phyloP scores from a whole-genome alignment of 1,140 invertebrate species.

The Caerostris extrusa region DNA sequence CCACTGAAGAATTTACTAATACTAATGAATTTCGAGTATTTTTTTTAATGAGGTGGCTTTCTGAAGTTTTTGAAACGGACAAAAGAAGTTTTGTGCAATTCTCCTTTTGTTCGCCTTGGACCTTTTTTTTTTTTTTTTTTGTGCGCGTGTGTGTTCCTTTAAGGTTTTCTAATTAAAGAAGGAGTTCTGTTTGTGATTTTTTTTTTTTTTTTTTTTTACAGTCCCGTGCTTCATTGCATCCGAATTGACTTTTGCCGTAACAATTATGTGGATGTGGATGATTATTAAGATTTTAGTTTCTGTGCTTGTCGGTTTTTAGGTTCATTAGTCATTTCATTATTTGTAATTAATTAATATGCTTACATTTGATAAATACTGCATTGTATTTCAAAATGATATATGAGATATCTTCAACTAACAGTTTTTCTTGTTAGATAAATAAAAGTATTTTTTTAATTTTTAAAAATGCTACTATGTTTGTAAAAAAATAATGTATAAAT shows the following conservation, averaged over 20 bases:
- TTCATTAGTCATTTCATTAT: slow-evolving; percentile 11
- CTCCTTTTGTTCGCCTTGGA: slow-evolving; percentile 1
- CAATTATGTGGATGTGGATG: slow-evolving; percentile 6
- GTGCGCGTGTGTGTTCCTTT: neutral
- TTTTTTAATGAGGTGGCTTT: slow-evolving; percentile 57
- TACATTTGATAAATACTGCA: too few species aligned
- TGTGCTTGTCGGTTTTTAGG: neutral
- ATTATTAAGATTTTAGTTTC: neutral
- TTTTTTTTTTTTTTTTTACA: neutral
- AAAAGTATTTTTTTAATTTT: too few species aligned
- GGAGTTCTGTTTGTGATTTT: neutral
- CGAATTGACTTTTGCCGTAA: slow-evolving; percentile 5
- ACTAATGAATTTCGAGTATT: slow-evolving; percentile 57
- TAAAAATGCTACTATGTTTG: too few species aligned
- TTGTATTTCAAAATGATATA: too few species aligned
- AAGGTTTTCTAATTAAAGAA: slow-evolving; percentile 51
- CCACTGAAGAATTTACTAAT: slow-evolving; percentile 11
- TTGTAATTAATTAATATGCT: too few species aligned
- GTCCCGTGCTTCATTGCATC: neutral
- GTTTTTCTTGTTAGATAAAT: too few species aligned
- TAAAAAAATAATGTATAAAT: too few species aligned
- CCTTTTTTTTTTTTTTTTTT: neutral
- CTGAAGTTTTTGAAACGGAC: neutral
- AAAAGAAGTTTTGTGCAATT: slow-evolving; percentile 17
- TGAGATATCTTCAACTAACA: too few species aligned